Conservation (phyloP, 1,140 invertebrate species). For the Harlomillsia oculata region DNA sequence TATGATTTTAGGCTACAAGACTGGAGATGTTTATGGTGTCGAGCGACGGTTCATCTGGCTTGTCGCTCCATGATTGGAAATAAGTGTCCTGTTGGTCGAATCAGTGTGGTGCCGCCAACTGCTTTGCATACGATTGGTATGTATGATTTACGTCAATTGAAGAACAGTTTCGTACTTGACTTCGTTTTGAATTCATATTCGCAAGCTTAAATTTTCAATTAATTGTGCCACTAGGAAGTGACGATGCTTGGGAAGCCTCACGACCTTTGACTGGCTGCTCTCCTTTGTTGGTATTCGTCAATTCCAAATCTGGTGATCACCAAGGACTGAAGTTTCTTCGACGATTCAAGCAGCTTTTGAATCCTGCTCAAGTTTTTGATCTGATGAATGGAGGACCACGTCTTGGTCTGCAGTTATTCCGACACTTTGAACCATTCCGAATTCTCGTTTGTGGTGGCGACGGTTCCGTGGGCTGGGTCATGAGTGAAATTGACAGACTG, state of each 20-base stretch:
- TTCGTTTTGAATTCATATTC: not conserved
- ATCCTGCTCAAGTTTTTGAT: slow-evolving; percentile 96
- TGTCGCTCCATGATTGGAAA: slow-evolving; percentile 65
- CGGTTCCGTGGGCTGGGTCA: slow-evolving; percentile 86
- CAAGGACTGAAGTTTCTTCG: slow-evolving; percentile 92
- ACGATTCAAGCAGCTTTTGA: slow-evolving; percentile 88
- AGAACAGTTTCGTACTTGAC: not conserved
- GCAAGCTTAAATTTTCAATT: not conserved
- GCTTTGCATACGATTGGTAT: slow-evolving; percentile 79
- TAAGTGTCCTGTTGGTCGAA: slow-evolving; percentile 70
- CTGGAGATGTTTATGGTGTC: slow-evolving; percentile 92
- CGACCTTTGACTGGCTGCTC: slow-evolving; percentile 55
- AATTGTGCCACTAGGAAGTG: slow-evolving; percentile 45
- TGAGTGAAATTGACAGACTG: slow-evolving; percentile 82
- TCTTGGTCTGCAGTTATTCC: slow-evolving; percentile 76
- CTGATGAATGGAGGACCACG: slow-evolving; percentile 75
- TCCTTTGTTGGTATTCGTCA: slow-evolving; percentile 89
- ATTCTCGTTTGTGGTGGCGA: slow-evolving; percentile 88
- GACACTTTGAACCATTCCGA: slow-evolving; percentile 81
- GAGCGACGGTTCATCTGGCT: slow-evolving; percentile 77
- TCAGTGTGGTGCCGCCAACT: slow-evolving; percentile 87
- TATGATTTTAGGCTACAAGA: slow-evolving; percentile 68
- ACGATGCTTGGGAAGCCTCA: slow-evolving; percentile 81
- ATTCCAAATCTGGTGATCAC: slow-evolving; percentile 95
- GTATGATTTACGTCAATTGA: slow-evolving; percentile 3